Base-by-base conservation (phyloP, 2,797 vertebrate genomes). In the Mus spretus region DNA sequence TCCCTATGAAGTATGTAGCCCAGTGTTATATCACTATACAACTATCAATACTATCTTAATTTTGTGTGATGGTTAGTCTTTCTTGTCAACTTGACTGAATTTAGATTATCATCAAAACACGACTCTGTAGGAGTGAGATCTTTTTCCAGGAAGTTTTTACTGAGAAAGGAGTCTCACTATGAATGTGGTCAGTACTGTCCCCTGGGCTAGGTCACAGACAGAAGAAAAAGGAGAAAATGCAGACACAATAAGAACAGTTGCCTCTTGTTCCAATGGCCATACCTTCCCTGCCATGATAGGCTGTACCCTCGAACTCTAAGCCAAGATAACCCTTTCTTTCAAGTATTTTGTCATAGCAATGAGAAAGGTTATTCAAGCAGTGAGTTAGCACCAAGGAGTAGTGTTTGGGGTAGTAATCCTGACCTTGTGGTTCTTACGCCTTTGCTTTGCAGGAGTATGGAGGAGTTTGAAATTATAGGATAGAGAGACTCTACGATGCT, bases 11-110 rank as follows among this genome's bases (percentile, higher is more conserved):
- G 20, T 78, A 10, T 72, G 55, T 31, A 67, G 13, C 59, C 93
- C 26, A 85, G 37, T 44, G 53, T 47, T 55, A 78, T 59, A 78
- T 24, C 4, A 79, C 7, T 77, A n/a, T 78, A 74, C 37, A n/a
- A 8, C 37, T 34, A 59, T 34, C 11, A 47, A 28, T 22, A 22
- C 55, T 47, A 0, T 70, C 79, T 91, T 74, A 74, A 57, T 57
- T 28, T 70, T 88, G 53, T 59, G 24, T 57, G 28, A 88, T 75
- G 86, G 44, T 75, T 75, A 55, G 61, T 92, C 80, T 95, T 77
- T 17, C 26, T 50, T 65, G 88, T 53, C 37, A 78, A 47, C 40
- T 78, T 63, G 57, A 63, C 40, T 63, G 40, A 55, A 77, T 44
- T 61, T 75, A 24, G 40, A 6, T 77, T 24, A 47, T 53, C 3